Percentiles rank a stretch among this genome's conserved stretches.
These are phyloP conservation scores for Xiphophorus maculatus DNA, from an alignment of 2,113 vertebrate species.

Conservation along the genomic window DNA sequence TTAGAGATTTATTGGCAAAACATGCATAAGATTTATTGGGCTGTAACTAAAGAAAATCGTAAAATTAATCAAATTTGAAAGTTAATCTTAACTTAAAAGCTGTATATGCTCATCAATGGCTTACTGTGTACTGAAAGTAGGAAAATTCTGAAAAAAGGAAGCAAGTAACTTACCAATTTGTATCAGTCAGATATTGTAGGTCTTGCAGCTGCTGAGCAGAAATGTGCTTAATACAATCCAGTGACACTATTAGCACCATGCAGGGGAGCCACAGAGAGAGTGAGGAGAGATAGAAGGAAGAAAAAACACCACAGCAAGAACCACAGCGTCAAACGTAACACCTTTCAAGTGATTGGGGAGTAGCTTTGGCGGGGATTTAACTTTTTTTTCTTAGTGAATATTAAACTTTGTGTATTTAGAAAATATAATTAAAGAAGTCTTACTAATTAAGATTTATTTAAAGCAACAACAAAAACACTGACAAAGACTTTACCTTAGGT, in stretches of 20 bases:
- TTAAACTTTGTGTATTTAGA: neutral
- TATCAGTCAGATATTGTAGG: neutral
- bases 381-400: neutral
- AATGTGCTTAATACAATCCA: neutral
- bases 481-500: neutral
- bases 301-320: neutral
- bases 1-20: too few relatives aligned
- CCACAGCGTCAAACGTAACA: neutral
- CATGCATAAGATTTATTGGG: neutral
- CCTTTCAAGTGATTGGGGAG: neutral
- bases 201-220: neutral
- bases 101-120: neutral
- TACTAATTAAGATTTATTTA: neutral
- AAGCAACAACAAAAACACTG: neutral
- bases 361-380: neutral
- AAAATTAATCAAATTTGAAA: neutral
- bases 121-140: neutral
- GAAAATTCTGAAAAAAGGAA: neutral
- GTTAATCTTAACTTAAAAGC: neutral
- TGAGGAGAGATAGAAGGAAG: neutral
- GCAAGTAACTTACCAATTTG: slow-evolving; percentile 28
- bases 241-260: neutral
- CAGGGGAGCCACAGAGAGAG: neutral
- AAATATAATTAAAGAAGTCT: neutral
- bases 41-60: too few relatives aligned